These are phyloP conservation scores for Lagodon rhomboides DNA, from an alignment of 2,797 vertebrate genomes.

Conservation along the genomic window DNA sequence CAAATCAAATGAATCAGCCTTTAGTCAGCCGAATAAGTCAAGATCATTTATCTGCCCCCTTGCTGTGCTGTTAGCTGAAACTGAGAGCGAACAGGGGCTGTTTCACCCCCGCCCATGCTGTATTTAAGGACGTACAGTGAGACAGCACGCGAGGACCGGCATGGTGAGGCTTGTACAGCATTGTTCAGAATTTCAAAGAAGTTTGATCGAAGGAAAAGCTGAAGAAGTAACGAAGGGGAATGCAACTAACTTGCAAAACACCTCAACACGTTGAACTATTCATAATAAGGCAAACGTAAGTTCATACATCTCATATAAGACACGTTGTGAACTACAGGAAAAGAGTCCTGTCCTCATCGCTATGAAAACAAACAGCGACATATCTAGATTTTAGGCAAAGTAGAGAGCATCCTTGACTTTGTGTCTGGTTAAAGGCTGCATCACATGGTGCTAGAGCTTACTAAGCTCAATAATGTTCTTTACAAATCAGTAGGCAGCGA, in stretches of 20 bases:
- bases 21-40: conserved; percentile 59
- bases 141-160: conserved; percentile 46
- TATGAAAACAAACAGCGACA: background rate
- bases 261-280: background rate
- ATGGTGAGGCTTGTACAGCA: conserved; percentile 30
- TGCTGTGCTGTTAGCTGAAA: conserved; percentile 56
- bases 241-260: background rate
- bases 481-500: background rate
- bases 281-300: background rate
- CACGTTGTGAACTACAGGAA: background rate
- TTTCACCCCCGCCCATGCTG: conserved; percentile 24
- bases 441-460: background rate
- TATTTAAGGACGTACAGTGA: conserved; percentile 56
- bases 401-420: background rate
- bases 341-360: background rate
- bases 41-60: conserved; percentile 73
- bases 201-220: conserved; percentile 18
- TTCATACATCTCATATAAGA: background rate
- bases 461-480: background rate
- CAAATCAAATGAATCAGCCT: conserved; percentile 75
- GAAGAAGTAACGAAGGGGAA: background rate
- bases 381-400: conserved; percentile 3
- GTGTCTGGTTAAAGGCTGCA: background rate
- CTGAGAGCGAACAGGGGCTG: conserved; percentile 28
- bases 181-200: conserved; percentile 31